Percentiles rank a stretch among this genome's conserved stretches.
These are phyloP conservation scores for Nestor notabilis DNA, from an alignment of 2,113 vertebrate species.

Conservation along the genomic window DNA sequence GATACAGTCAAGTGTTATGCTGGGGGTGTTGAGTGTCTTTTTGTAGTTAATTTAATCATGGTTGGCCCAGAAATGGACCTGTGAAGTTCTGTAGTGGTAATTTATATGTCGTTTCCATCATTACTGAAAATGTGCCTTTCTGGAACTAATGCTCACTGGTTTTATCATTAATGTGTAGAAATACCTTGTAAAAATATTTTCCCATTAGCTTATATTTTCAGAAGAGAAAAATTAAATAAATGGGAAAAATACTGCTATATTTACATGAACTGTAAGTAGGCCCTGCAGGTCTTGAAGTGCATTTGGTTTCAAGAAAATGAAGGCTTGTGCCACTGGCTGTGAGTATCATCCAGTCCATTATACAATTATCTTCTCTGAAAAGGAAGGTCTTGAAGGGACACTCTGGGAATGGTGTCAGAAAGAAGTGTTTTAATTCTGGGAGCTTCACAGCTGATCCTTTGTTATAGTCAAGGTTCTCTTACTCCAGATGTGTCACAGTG, in stretches of 20 bases:
- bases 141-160: not conserved
- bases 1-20: not conserved
- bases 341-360: not conserved
- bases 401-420: not conserved
- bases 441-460: not conserved
- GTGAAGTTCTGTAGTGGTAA: not conserved
- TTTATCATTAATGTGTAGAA: not conserved
- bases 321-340: not conserved
- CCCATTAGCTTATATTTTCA: not conserved
- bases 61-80: constrained; percentile 11
- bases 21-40: constrained; percentile 1
- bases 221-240: not conserved
- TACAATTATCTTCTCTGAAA: not conserved
- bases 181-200: constrained; percentile 6
- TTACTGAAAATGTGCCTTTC: constrained; percentile 6
- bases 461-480: not conserved
- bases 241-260: not conserved
- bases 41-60: constrained; percentile 31
- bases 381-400: not conserved
- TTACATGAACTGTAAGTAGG: not conserved
- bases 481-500: not conserved
- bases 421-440: not conserved
- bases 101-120: not conserved
- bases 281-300: not conserved
- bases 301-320: not conserved